Percentiles rank a stretch among this genome's conserved stretches.
Conservation (phyloP, 2,797 vertebrate genomes). For the Pipistrellus kuhlii region DNA sequence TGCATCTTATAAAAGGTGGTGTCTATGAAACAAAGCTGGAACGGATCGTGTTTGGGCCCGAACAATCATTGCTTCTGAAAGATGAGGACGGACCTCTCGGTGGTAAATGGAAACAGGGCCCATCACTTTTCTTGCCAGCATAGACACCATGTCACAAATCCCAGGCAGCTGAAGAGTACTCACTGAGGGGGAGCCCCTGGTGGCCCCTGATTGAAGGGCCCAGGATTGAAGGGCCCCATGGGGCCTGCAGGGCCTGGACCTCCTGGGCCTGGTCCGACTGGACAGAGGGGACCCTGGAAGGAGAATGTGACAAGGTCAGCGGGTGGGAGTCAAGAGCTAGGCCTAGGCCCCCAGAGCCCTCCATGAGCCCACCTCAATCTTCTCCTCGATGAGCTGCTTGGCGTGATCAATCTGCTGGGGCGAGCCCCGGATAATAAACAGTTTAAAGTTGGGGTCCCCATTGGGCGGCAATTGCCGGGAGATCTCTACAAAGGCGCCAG, state of each 20-base stretch:
- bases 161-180: constrained; percentile 80
- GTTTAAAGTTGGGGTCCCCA: constrained; percentile 96
- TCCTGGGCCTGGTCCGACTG: constrained; percentile 89
- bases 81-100: neutral
- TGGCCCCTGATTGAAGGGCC: constrained; percentile 94
- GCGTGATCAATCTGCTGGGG: constrained; percentile 98
- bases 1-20: neutral
- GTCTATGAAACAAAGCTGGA: neutral
- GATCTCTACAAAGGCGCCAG: constrained; percentile 96
- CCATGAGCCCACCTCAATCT: constrained; percentile 92
- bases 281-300: constrained; percentile 93
- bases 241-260: constrained; percentile 92
- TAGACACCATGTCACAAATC: neutral
- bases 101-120: neutral
- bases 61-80: neutral
- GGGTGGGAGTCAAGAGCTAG: rapidly evolving
- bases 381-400: constrained; percentile 98
- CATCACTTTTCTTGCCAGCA: neutral
- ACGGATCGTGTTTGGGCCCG: rapidly evolving
- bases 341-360: neutral
- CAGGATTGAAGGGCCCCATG: constrained; percentile 96
- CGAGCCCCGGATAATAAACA: constrained; percentile 94
- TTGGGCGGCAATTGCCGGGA: constrained; percentile 95
- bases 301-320: neutral
- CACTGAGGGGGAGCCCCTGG: constrained; percentile 95